phyloP scores from a whole-genome alignment of 2,797 vertebrate genomes.

The Rousettus madagascariensis region DNA sequence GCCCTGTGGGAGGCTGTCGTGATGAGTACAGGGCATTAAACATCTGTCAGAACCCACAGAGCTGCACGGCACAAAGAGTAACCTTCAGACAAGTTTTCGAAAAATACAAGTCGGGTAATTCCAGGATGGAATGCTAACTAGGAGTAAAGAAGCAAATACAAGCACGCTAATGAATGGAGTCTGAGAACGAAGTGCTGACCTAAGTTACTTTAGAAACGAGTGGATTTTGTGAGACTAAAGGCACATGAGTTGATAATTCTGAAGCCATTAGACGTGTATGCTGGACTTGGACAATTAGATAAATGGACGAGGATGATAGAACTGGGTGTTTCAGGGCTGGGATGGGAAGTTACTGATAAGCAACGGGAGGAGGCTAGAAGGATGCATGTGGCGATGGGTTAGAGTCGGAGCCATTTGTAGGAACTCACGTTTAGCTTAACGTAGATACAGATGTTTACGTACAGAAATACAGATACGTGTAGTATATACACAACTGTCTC shows the following conservation, averaged over 20 bases:
- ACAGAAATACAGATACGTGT: not conserved
- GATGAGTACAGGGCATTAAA: not conserved
- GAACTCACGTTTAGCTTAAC: not conserved
- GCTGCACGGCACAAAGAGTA: not conserved
- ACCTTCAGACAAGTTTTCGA: not conserved
- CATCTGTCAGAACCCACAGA: not conserved
- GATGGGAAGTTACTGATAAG: not conserved
- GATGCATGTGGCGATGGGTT: not conserved
- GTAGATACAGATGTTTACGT: not conserved
- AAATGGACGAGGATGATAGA: not conserved
- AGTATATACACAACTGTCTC: not conserved
- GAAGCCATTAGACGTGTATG: not conserved
- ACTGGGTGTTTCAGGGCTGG: not conserved
- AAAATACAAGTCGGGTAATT: not conserved
- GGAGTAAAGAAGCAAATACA: not conserved
- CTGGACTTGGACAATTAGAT: not conserved
- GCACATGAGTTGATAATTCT: not conserved
- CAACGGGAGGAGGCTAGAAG: not conserved
- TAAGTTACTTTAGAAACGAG: not conserved
- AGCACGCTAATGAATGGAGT: not conserved
- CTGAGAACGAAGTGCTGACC: not conserved
- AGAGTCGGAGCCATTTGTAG: not conserved
- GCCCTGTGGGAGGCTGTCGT: not conserved
- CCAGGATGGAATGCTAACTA: not conserved
- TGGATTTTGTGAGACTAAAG: not conserved